Percentiles rank a stretch among this genome's conserved stretches.
phyloP scores from a whole-genome alignment of 2,113 vertebrate species.

The Girardinichthys multiradiatus region DNA sequence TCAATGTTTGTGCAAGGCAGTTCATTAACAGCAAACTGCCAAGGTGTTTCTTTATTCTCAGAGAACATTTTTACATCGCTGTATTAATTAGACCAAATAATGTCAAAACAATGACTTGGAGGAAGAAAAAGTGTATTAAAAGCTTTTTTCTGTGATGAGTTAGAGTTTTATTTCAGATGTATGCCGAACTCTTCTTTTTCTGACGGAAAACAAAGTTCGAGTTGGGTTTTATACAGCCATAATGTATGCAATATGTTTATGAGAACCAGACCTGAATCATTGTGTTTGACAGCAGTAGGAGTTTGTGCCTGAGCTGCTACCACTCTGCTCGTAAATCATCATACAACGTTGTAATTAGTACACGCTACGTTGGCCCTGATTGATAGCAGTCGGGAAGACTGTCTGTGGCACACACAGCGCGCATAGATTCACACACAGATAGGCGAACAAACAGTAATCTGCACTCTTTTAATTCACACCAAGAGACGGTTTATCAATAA shows the following conservation, averaged over 20 bases:
- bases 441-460: neutral
- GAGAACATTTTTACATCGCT: neutral
- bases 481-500: constrained; percentile 37
- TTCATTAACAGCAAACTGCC: neutral
- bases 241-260: neutral
- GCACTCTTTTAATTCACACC: constrained; percentile 22
- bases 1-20: neutral
- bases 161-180: neutral
- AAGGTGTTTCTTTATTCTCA: constrained; percentile 2
- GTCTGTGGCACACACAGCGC: constrained; percentile 16
- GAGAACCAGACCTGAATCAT: neutral
- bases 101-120: constrained; percentile 12
- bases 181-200: neutral
- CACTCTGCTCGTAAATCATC: constrained; percentile 62
- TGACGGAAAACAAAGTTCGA: neutral
- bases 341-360: constrained; percentile 65
- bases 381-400: constrained; percentile 48
- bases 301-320: constrained; percentile 39
- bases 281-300: constrained; percentile 11
- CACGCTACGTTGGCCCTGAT: constrained; percentile 53
- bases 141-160: constrained; percentile 12
- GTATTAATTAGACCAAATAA: constrained; percentile 23
- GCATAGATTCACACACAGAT: constrained; percentile 26
- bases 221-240: neutral
- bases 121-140: neutral